These are phyloP conservation scores for Scomberomorus guttatus DNA, from an alignment of 2,797 vertebrate species.

Conservation along the genomic window DNA sequence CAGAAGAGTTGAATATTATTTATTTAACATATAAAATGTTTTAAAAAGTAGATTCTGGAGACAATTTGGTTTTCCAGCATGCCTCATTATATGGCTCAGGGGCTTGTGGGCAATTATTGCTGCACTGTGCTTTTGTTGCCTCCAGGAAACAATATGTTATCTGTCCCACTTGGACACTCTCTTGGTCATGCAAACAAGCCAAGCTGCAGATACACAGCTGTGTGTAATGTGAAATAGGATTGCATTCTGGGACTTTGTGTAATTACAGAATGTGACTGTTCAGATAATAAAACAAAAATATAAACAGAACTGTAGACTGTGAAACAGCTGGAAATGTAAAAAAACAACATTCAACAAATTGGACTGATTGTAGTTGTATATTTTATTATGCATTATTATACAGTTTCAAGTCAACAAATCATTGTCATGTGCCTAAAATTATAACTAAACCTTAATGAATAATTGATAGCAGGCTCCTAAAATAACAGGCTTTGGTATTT, in stretches of 20 bases:
- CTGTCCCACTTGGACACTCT: conserved; percentile 66
- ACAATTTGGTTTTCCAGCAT: conserved; percentile 40
- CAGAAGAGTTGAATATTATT: conserved; percentile 36
- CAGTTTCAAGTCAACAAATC: conserved; percentile 18
- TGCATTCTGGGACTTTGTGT: conserved; percentile 17
- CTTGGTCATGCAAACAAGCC: conserved; percentile 62
- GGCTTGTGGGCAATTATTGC: conserved; percentile 65
- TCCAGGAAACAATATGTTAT: conserved; percentile 72
- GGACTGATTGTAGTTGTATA: conserved; percentile 10
- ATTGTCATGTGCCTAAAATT: conserved; percentile 38
- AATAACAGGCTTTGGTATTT: conserved; percentile 57
- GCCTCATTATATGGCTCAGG: conserved; percentile 51
- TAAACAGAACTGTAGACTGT: not conserved
- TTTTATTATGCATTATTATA: not conserved
- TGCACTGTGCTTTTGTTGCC: conserved; percentile 49
- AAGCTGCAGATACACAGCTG: conserved; percentile 51
- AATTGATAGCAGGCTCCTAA: conserved; percentile 52
- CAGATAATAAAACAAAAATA: not conserved
- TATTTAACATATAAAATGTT: conserved; percentile 22
- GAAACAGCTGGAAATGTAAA: conserved; percentile 3
- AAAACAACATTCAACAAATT: not conserved
- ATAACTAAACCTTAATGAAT: conserved; percentile 47
- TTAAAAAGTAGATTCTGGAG: conserved; percentile 22
- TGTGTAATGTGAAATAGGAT: conserved; percentile 23
- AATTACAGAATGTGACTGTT: conserved; percentile 35